Evolutionary conservation across 1,140 invertebrate species (phyloP), one percentile per base, ranked within the genome.

Genomic region (Philaenus spumarius): DNA sequence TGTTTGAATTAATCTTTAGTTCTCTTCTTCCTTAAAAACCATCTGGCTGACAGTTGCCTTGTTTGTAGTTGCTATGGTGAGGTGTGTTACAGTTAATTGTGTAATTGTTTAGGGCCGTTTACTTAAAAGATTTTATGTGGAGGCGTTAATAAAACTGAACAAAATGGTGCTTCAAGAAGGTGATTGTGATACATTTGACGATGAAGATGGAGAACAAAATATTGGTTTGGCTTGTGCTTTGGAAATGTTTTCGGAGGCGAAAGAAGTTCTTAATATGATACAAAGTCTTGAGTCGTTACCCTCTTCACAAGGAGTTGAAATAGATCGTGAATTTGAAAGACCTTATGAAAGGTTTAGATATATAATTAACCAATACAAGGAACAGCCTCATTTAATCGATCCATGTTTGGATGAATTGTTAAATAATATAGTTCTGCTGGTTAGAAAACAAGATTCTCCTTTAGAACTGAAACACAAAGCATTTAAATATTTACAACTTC

Each of bases 341-440:
- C 71, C 77, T 42, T 78, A 77, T 64, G 77, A 85, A 66, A 74
- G 75, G 35, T 84, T 80, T 67, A 66, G 72, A 12, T 75, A 78
- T 46, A 87, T 94, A 66, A 69, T 95, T 5, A 85, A 89, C 64
- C 82, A 87, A 60, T 97, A 97, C 72, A 94, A 95, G 71, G 94
- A 96, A 74, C 94, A 98, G 70, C 94, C 93, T 7, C 93, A 97
- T 72, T 75, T 98, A 11, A 74, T 98, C 22, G 94, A 97, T 80
- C 83, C 86, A 0, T 84, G 92, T 72, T 75, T 97, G 23, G 88
- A 93, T 61, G 74, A 78, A 45, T 79, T 96, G 58, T 71, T 96
- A 2, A 73, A 76, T 1, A 80, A 82, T 43, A 77, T 95, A 60
- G 74, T 96, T 26, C 66, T 63, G 20, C 81, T 89, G 61, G 83